Base-by-base conservation (phyloP, 2,888 invertebrate genomes). In the Drosophila diplacantha region DNA sequence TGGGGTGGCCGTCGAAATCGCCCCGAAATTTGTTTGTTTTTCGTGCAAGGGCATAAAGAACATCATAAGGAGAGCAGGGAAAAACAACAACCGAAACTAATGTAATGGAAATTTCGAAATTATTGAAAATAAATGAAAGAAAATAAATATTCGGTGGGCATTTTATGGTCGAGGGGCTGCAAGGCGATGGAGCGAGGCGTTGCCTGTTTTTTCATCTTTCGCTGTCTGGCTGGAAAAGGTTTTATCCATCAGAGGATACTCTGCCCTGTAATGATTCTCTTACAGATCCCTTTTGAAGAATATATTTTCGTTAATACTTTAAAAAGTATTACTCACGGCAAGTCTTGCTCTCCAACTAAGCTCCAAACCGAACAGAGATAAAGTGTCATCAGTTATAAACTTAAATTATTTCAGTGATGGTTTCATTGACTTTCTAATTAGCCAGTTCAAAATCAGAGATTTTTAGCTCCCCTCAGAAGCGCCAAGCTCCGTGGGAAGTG, bases 51-150 rank as follows among this genome's bases (percentile, higher is more conserved):
- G 83, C 84, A 80, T 84, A 80, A 82, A 84, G 59, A 71, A 84
- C 69, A 72, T 70, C 65, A 72, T 69, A 63, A 67, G 52, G 41
- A 49, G 51, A 54, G 55, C 38, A 12, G 34, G 37, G 14, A 32
- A 35, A 37, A 62, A 65, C 59, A 57, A 50, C 68, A 61, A 65
- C 64, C 55, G 61, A 79, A 81, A 81, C 85, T 83, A 85, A 85
- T 83, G 84, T 83, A 83, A 83, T 83, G 83, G 84, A 83, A 84
- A 84, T 85, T 83, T 73, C 54, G 74, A 82, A 85, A 85, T 85
- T 83, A 83, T 83, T 83, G 85, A 84, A 84, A 84, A 80, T 80
- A 85, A 84, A 80, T 80, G 72, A 85, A 85, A 85, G 82, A 79
- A 85, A 78, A 83, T 80, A 81, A 74, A 83, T 83, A 75, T 75